Evolutionary conservation across 2,888 invertebrate genomes (phyloP).

Genomic region (Eupithecia pulchellata): DNA sequence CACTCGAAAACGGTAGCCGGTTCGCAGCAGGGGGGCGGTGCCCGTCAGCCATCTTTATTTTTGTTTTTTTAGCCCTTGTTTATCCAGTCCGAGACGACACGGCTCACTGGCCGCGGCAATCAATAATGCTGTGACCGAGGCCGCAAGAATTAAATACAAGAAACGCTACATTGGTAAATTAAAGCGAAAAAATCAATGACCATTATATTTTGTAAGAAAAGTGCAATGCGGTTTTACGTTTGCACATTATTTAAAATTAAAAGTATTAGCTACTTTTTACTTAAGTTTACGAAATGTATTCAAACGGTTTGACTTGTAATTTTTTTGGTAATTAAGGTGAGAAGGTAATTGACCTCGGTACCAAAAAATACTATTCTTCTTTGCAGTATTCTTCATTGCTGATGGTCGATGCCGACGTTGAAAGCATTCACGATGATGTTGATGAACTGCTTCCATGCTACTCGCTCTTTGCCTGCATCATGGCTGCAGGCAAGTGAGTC

Average conservation of each 20-base stretch:
- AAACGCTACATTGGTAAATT: constrained; percentile 10
- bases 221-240: constrained; percentile 3
- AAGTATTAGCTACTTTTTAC: constrained; percentile 2
- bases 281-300: background rate
- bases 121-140: constrained; percentile 80
- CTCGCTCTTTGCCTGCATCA: too few relatives aligned
- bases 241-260: too few relatives aligned
- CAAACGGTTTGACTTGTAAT: background rate
- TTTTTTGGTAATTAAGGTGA: background rate
- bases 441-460: too few relatives aligned
- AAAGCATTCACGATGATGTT: too few relatives aligned
- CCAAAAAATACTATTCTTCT: too few relatives aligned
- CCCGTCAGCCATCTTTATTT: constrained; percentile 78
- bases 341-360: background rate
- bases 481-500: too few relatives aligned
- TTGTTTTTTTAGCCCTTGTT: constrained; percentile 80
- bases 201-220: constrained; percentile 9
- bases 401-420: too few relatives aligned
- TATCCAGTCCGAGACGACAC: constrained; percentile 77
- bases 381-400: too few relatives aligned
- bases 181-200: constrained; percentile 16
- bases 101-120: constrained; percentile 78
- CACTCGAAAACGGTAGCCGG: constrained; percentile 81
- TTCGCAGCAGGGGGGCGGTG: constrained; percentile 80
- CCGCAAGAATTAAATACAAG: constrained; percentile 74